Evolutionary conservation across 2,113 vertebrate genomes (phyloP), one percentile per base, ranked within the genome.

Genomic region (Gobio gobio): DNA sequence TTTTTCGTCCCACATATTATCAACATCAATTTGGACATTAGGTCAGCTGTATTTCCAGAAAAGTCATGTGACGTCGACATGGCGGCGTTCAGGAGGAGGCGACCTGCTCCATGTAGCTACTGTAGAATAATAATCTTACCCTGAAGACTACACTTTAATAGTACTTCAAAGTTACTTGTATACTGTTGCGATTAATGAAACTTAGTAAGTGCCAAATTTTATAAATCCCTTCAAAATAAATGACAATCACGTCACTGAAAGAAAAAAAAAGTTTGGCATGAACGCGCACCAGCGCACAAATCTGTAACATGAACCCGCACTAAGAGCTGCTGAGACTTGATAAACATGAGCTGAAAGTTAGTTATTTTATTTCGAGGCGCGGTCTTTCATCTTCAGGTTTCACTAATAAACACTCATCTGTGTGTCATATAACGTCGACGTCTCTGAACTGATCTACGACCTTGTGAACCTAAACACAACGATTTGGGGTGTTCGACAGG

Each of bases 321-420:
- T 16, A 24, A 14, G 40, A 63, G 33, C 70, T 73, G 40, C 20
- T 2, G 22, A 43, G 70, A 56, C 54, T 51, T 75, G n/a, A 29
- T 10, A 49, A 75, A 29, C 73, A 75, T 56, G 54, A 26, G 24
- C 58, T 63, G 6, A 47, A 79, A 79, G 78, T 79, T 77, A 18
- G 3, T 56, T 45, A 22, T 63, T 45, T 63, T 47, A 47, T 79
- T 79, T 63, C 40, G 2, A 79, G 78, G 58, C 59, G 58, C 22
- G 14, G 58, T 79, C 58, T 59, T 58, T 59, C 54, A 40, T 43
- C 54, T 43, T 24, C n/a, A 79, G 47, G 77, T 63, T 79, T 79
- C 4, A 45, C n/a, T 26, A 16, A 29, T 18, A 14, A 29, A 79
- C 36, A n/a, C 33, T 59, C 5, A 43, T 59, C 54, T 10, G 1